Percentiles rank a stretch among this genome's conserved stretches.
Evolutionary conservation across 2,888 invertebrate genomes (phyloP).

Genomic region (Lepidocyrtoides sp.): DNA sequence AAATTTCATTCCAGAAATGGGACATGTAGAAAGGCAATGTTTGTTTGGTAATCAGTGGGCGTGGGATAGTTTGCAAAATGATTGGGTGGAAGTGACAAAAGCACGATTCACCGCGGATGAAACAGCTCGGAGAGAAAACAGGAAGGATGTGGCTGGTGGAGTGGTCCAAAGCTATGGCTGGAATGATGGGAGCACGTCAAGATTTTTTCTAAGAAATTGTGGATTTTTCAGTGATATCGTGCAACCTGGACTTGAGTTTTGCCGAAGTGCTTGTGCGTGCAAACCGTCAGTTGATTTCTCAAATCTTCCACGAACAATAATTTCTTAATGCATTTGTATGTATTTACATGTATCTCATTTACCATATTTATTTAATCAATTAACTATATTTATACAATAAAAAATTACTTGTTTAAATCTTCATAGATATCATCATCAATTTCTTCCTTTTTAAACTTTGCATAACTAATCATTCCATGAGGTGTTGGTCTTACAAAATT

Average conservation of each 20-base stretch:
- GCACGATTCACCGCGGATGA: conserved; percentile 81
- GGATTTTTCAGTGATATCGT: conserved; percentile 81
- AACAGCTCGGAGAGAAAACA: conserved; percentile 56
- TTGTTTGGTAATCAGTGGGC: conserved; percentile 82
- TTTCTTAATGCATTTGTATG: too few species aligned
- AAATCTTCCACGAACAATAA: not conserved
- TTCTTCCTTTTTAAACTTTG: not conserved
- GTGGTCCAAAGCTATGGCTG: conserved; percentile 6
- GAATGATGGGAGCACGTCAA: conserved; percentile 14
- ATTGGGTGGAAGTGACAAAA: conserved; percentile 76
- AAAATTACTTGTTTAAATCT: too few species aligned
- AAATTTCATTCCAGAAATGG: conserved; percentile 81
- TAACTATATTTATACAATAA: too few species aligned
- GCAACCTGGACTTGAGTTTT: conserved; percentile 32
- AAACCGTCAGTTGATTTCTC: not conserved
- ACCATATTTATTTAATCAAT: too few species aligned
- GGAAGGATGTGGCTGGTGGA: conserved; percentile 81
- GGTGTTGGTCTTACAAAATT: not conserved
- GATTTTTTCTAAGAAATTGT: conserved; percentile 83
- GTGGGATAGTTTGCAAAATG: conserved; percentile 23
- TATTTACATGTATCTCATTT: too few species aligned
- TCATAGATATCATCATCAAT: too few species aligned
- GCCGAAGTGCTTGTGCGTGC: not conserved
- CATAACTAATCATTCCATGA: not conserved
- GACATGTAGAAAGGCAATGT: conserved; percentile 76